Evolutionary conservation across 1,140 invertebrate species (phyloP).

Genomic region (Cotesia glomerata): DNA sequence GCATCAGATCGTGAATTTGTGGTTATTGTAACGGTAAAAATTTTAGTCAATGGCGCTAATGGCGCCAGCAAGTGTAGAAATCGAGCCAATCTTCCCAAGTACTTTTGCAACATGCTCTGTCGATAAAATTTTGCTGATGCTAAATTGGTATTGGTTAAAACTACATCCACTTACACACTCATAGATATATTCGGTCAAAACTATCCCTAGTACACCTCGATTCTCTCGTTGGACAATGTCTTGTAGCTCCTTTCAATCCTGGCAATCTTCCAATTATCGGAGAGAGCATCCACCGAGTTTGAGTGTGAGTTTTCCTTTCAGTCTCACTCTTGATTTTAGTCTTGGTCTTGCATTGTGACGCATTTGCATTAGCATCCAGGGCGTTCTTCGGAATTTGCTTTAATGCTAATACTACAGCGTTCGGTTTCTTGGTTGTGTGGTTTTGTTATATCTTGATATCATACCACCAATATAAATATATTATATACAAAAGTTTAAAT

Average conservation of each 20-base stretch:
- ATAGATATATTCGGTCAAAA: neutral
- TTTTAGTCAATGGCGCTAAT: conserved; percentile 4
- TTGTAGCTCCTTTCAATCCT: conserved; percentile 30
- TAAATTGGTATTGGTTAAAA: conserved; percentile 14
- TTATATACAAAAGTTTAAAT: no score
- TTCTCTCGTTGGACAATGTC: neutral
- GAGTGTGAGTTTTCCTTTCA: neutral
- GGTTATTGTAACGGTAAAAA: neutral
- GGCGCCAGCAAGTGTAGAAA: neutral
- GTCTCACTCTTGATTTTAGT: no score
- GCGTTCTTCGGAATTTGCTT: conserved; percentile 40
- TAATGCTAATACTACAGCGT: conserved; percentile 41
- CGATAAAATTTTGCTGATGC: neutral
- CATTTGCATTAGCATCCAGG: conserved; percentile 33
- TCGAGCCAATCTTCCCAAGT: neutral
- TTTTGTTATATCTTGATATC: no score
- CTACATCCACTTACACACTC: neutral
- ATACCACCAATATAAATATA: no score
- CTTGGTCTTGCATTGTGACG: neutral
- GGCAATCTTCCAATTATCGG: conserved; percentile 47
- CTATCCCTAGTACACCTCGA: neutral
- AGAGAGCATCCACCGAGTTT: conserved; percentile 32
- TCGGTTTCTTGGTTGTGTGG: conserved; percentile 21
- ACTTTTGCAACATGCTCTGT: neutral
- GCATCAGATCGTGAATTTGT: conserved; percentile 1